Percentiles rank a stretch among this genome's conserved stretches.
phyloP scores from a whole-genome alignment of 30 jellyfish, hydroid and myxozoan genomes.

The Catostylus mosaicus region DNA sequence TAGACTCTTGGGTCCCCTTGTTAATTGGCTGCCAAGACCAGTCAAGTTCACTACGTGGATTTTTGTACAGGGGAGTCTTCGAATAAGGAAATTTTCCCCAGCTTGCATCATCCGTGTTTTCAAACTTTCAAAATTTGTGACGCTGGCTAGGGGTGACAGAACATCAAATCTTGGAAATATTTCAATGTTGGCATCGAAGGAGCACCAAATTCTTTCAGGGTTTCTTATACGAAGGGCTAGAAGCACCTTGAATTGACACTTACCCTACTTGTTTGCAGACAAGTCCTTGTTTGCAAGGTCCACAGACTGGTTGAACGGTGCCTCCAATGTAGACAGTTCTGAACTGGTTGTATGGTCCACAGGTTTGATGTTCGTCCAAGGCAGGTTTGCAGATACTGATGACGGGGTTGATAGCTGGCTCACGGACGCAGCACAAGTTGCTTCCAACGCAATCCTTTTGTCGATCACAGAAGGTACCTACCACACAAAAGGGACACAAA shows the following conservation, averaged over 20 bases:
- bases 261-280: conserved; percentile 98
- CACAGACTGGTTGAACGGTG: conserved; percentile 92
- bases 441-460: conserved; percentile 91
- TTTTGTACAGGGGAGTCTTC: no score
- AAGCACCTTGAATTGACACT: conserved; percentile 2
- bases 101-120: no score
- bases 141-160: no score
- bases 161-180: no score
- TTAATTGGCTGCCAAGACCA: no score
- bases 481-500: neutral
- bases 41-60: no score
- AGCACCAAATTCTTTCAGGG: no score
- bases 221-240: neutral
- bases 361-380: conserved; percentile 83
- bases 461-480: conserved; percentile 94
- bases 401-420: conserved; percentile 94
- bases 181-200: no score
- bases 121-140: no score
- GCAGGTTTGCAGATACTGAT: conserved; percentile 94
- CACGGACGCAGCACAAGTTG: conserved; percentile 93
- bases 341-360: conserved; percentile 94
- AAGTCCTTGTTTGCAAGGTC: conserved; percentile 93
- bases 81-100: no score
- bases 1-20: no score
- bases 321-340: conserved; percentile 94